Percentiles rank a stretch among this genome's conserved stretches.
Evolutionary conservation across 2,797 vertebrate species (phyloP).

Genomic region (Gadopsis bispinosus): DNA sequence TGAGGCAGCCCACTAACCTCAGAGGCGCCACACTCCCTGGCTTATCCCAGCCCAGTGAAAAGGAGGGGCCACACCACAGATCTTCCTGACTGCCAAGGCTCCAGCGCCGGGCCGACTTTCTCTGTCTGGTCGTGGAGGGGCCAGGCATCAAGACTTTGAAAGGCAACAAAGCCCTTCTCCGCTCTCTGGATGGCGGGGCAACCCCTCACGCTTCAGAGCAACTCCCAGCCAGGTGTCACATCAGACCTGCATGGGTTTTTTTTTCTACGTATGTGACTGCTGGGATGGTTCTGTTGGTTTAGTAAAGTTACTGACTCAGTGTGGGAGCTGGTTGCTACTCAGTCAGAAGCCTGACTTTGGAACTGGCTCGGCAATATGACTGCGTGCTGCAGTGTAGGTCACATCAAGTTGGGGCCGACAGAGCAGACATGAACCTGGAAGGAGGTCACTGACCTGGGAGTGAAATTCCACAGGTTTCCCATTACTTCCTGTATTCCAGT

Average conservation of each 20-base stretch:
- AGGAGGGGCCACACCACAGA: constrained; percentile 84
- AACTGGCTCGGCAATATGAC: constrained; percentile 35
- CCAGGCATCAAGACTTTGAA: constrained; percentile 56
- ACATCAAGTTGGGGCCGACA: constrained; percentile 44
- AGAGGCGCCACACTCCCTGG: constrained; percentile 86
- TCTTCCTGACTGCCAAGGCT: constrained; percentile 77
- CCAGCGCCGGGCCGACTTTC: constrained; percentile 70
- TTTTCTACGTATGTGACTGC: constrained; percentile 4
- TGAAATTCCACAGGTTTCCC: constrained; percentile 53
- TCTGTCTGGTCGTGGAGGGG: constrained; percentile 64
- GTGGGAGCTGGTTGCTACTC: constrained; percentile 57
- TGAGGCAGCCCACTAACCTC: constrained; percentile 86
- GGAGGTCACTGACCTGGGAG: constrained; percentile 54
- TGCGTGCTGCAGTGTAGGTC: constrained; percentile 41
- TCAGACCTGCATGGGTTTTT: constrained; percentile 29
- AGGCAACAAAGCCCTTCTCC: constrained; percentile 48
- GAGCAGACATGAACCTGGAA: constrained; percentile 54
- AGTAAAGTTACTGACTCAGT: constrained; percentile 35
- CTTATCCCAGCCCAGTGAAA: constrained; percentile 79
- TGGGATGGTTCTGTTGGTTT: constrained; percentile 34
- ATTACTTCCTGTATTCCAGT: constrained; percentile 41
- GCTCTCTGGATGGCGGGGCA: constrained; percentile 41
- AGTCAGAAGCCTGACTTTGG: constrained; percentile 63
- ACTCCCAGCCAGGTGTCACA: constrained; percentile 52
- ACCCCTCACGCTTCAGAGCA: constrained; percentile 39